Conservation (phyloP, 1,140 invertebrate species). For the Ceratina australensis region DNA sequence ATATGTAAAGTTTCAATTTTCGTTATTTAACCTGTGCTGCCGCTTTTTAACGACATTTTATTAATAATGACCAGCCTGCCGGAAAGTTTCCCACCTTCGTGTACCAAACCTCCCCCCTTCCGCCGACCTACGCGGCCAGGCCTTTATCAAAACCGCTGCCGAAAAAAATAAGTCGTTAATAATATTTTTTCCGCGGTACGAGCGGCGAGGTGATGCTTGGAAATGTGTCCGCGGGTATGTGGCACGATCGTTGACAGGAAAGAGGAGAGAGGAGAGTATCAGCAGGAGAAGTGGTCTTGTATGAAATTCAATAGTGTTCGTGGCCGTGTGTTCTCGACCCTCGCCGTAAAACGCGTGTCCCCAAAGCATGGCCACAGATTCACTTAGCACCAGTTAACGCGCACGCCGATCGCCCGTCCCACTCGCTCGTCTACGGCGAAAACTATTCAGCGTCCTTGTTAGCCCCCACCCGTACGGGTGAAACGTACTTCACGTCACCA, state of each 20-base stretch:
- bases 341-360: constrained; percentile 49
- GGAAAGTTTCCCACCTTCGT: constrained; percentile 39
- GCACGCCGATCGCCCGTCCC: constrained; percentile 17
- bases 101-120: not conserved
- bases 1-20: constrained; percentile 53
- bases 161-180: constrained; percentile 37
- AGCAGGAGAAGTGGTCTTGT: constrained; percentile 49
- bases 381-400: constrained; percentile 71
- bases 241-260: constrained; percentile 18
- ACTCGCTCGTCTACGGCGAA: constrained; percentile 19
- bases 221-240: constrained; percentile 9
- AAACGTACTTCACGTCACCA: constrained; percentile 60
- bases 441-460: constrained; percentile 50
- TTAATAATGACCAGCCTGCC: constrained; percentile 42
- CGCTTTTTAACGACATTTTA: constrained; percentile 53
- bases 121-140: not conserved
- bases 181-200: constrained; percentile 27
- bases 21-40: constrained; percentile 46
- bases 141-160: not conserved
- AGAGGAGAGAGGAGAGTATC: constrained; percentile 38
- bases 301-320: constrained; percentile 59
- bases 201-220: not conserved
- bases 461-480: constrained; percentile 9
- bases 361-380: constrained; percentile 69
- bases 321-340: constrained; percentile 59